Percentiles rank a stretch among this genome's conserved stretches.
These are phyloP conservation scores for Pantherophis vulpinus DNA, from an alignment of 2,797 vertebrate species.

Conservation along the genomic window DNA sequence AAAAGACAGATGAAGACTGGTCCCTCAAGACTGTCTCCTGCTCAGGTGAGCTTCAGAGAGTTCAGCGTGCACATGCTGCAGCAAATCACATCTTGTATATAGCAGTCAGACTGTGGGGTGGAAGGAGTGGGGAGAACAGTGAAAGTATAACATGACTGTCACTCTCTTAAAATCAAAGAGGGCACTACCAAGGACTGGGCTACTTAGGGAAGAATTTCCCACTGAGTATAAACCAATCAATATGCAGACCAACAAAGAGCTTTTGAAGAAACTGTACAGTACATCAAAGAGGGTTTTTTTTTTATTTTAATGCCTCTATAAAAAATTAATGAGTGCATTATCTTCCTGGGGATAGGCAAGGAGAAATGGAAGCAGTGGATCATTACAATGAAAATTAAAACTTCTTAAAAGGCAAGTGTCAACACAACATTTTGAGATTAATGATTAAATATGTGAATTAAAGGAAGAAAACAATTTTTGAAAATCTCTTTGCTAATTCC, in stretches of 20 bases:
- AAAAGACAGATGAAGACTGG: neutral
- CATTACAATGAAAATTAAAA: conserved; percentile 58
- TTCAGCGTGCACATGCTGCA: neutral
- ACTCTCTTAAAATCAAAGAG: conserved; percentile 41
- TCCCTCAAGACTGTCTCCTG: neutral
- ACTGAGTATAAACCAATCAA: conserved; percentile 50
- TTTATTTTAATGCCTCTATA: conserved; percentile 64
- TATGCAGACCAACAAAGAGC: conserved; percentile 50
- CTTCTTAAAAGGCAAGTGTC: conserved; percentile 66
- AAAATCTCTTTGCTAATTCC: neutral
- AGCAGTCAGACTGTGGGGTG: conserved; percentile 7
- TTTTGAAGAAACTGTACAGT: conserved; percentile 51
- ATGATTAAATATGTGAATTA: conserved; percentile 16
- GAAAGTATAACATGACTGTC: conserved; percentile 4
- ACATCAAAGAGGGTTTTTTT: conserved; percentile 36
- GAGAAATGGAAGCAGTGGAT: conserved; percentile 39
- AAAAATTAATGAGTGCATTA: conserved; percentile 72
- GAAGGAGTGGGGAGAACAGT: neutral
- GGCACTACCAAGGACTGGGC: conserved; percentile 49
- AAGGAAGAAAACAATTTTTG: neutral
- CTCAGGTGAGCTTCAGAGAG: conserved; percentile 27
- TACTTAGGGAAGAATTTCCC: conserved; percentile 48
- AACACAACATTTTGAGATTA: conserved; percentile 58
- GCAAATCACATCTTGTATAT: conserved; percentile 7
- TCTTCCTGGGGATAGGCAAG: conserved; percentile 52